These are phyloP conservation scores for Xanthorhoe spadicearia DNA, from an alignment of 2,888 invertebrate genomes.

Conservation along the genomic window DNA sequence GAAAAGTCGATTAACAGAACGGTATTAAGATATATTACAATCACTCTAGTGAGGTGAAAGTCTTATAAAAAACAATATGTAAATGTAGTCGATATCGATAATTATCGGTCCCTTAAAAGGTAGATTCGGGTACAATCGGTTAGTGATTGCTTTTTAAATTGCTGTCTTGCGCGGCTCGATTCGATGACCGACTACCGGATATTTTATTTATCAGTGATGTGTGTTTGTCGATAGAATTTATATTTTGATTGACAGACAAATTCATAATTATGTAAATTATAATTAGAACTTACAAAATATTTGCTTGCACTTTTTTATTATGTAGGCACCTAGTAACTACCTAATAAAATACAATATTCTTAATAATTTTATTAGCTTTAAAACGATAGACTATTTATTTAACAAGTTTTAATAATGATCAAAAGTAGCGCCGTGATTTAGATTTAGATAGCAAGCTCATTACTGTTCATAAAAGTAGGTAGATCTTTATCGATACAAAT, in stretches of 20 bases:
- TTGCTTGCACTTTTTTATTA: neutral
- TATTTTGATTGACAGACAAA: conserved; percentile 22
- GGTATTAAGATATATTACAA: conserved; percentile 35
- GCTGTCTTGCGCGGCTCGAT: conserved; percentile 57
- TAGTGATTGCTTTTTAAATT: conserved; percentile 80
- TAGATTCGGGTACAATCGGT: conserved; percentile 68
- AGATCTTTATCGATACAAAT: conserved; percentile 48
- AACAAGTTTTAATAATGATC: conserved; percentile 7
- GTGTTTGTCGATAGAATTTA: conserved; percentile 48
- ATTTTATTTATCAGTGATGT: conserved; percentile 57
- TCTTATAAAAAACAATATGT: conserved; percentile 66
- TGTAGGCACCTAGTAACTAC: no score
- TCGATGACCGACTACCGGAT: conserved; percentile 62
- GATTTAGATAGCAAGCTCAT: conserved; percentile 30
- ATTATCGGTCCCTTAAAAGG: conserved; percentile 76
- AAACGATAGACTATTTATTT: conserved; percentile 4
- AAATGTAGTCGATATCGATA: conserved; percentile 67
- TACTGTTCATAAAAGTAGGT: conserved; percentile 29
- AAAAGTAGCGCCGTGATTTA: conserved; percentile 9
- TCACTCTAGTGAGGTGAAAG: conserved; percentile 66
- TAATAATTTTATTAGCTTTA: neutral
- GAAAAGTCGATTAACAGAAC: conserved; percentile 41
- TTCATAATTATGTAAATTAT: neutral
- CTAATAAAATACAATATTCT: no score
- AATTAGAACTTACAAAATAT: neutral